Conservation (phyloP, 2,888 invertebrate genomes). For the Cataglyphis rosenhaueri region DNA sequence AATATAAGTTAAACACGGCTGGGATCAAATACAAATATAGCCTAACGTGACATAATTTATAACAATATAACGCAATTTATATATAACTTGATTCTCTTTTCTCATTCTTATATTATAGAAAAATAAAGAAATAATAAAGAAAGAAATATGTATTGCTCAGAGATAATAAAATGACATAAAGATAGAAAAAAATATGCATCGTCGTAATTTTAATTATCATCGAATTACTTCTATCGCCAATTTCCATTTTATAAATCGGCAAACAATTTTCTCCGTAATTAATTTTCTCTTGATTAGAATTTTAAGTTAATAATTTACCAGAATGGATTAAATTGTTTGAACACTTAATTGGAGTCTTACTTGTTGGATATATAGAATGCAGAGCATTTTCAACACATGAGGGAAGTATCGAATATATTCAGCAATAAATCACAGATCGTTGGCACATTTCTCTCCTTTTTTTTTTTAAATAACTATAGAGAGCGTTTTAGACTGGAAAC, state of each 20-base stretch:
- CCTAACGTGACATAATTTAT: conserved; percentile 13
- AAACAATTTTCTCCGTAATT: not conserved
- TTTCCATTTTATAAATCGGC: not conserved
- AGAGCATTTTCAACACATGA: not conserved
- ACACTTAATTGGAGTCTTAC: conserved; percentile 24
- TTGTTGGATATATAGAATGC: conserved; percentile 13
- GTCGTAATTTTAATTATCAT: not conserved
- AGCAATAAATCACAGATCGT: conserved; percentile 34
- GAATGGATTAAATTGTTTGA: not conserved
- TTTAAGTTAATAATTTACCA: not conserved
- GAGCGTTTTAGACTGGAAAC: conserved; percentile 1
- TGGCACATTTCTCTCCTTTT: conserved; percentile 42
- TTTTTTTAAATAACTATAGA: conserved; percentile 28
- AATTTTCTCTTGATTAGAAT: not conserved
- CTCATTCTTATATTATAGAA: not conserved
- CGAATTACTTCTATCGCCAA: not conserved
- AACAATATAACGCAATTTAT: conserved; percentile 24
- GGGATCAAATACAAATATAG: conserved; percentile 16
- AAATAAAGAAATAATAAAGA: not conserved
- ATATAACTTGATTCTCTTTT: conserved; percentile 26
- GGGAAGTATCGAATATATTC: conserved; percentile 34
- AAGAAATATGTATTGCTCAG: not conserved
- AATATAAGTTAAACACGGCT: conserved; percentile 47
- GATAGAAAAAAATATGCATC: not conserved
- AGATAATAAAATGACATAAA: not conserved